Conservation (phyloP, 2,888 invertebrate genomes). For the Chloromyia formosa region DNA sequence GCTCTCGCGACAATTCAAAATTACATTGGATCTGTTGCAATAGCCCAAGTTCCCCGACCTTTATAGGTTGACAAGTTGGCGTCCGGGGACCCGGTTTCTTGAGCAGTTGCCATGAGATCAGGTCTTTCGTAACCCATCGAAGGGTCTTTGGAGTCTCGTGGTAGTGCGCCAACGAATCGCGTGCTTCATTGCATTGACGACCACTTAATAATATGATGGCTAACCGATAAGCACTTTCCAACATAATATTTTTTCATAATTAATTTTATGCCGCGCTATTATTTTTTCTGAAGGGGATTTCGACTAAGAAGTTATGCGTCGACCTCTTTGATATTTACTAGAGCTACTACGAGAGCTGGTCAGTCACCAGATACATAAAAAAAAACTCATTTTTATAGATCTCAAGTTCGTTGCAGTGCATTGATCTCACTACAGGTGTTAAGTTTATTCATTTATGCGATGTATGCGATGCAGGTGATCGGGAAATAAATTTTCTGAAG, state of each 20-base stretch:
- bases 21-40: background rate
- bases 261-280: background rate
- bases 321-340: background rate
- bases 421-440: constrained; percentile 43
- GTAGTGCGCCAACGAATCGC: background rate
- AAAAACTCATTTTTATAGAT: constrained; percentile 34
- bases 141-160: constrained; percentile 29
- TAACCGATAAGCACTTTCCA: background rate
- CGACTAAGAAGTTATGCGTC: background rate
- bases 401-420: constrained; percentile 45
- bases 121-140: background rate
- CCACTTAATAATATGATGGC: background rate
- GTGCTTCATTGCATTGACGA: background rate
- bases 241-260: background rate
- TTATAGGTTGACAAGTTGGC: background rate
- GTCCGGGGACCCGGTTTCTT: background rate
- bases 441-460: constrained; percentile 23
- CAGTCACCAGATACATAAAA: constrained; percentile 5
- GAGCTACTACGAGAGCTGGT: constrained; percentile 2
- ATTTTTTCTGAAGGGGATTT: background rate
- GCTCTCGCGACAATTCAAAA: background rate
- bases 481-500: constrained; percentile 38
- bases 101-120: background rate
- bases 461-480: constrained; percentile 33
- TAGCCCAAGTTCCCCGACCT: constrained; percentile 11